Evolutionary conservation across 2,888 invertebrate genomes (phyloP).

Genomic region (Carpatolechia fugitivella): DNA sequence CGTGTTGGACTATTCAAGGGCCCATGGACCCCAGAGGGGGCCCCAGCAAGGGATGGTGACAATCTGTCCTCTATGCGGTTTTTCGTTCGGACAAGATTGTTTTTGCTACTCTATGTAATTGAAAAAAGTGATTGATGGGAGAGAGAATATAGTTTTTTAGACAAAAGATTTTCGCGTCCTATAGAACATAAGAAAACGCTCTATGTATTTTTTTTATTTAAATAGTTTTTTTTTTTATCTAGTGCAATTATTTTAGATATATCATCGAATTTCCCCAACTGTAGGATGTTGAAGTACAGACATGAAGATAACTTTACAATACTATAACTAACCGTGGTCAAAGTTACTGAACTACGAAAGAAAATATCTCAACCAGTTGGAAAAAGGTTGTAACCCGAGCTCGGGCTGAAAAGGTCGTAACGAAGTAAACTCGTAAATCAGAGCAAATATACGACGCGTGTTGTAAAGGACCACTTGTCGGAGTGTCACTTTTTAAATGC

Average conservation of each 20-base stretch:
- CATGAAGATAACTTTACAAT: too few species aligned
- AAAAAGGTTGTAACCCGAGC: not conserved
- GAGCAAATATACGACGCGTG: constrained; percentile 8
- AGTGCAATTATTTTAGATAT: too few species aligned
- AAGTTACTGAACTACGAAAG: not conserved
- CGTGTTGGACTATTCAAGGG: constrained; percentile 17
- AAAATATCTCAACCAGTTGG: not conserved
- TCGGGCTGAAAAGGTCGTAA: constrained; percentile 12
- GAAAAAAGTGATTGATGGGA: constrained; percentile 11
- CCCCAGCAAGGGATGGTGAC: constrained; percentile 11
- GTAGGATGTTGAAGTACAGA: too few species aligned
- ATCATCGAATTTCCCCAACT: too few species aligned
- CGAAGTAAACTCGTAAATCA: constrained; percentile 9
- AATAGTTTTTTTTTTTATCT: too few species aligned
- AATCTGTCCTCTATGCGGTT: constrained; percentile 7
- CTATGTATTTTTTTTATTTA: too few species aligned
- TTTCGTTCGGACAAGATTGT: constrained; percentile 1
- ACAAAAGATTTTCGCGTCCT: too few species aligned
- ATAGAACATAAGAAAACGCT: too few species aligned
- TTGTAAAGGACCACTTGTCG: constrained; percentile 9
- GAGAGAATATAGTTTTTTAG: not conserved
- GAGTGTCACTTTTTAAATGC: constrained; percentile 7
- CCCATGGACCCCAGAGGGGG: not conserved
- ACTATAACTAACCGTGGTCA: too few species aligned
- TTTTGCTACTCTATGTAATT: constrained; percentile 7